phyloP scores from a whole-genome alignment of 2,888 invertebrate genomes.

The Octodonta nipae region DNA sequence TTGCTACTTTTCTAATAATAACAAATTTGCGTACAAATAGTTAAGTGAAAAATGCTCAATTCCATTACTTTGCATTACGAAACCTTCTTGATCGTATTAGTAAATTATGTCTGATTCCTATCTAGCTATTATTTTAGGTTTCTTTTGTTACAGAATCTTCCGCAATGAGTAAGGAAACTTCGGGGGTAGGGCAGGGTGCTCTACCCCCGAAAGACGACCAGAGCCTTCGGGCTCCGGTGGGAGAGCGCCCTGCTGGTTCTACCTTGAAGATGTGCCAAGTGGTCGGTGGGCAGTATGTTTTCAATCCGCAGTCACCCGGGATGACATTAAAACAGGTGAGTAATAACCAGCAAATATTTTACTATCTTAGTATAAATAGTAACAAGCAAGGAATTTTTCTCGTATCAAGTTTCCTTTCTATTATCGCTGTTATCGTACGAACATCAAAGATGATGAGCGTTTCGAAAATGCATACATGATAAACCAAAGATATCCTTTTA shows the following conservation, averaged over 20 bases:
- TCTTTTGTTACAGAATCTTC: constrained; percentile 24
- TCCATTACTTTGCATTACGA: background rate
- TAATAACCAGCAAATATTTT: too few relatives aligned
- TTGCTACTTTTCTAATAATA: too few relatives aligned
- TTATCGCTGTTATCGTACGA: too few relatives aligned
- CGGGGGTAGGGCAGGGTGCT: constrained; percentile 37
- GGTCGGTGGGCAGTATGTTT: constrained; percentile 32
- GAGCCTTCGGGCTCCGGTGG: constrained; percentile 26
- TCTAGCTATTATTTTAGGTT: background rate
- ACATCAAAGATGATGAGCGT: background rate
- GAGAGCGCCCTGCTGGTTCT: constrained; percentile 21
- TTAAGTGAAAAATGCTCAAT: background rate
- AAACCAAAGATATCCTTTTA: too few relatives aligned
- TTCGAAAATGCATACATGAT: too few relatives aligned
- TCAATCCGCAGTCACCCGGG: constrained; percentile 29
- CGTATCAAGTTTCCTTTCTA: too few relatives aligned
- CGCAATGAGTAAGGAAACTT: constrained; percentile 37
- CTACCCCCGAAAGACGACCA: constrained; percentile 35
- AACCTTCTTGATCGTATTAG: background rate
- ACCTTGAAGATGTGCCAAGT: constrained; percentile 34
- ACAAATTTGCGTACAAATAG: background rate
- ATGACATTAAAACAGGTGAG: background rate
- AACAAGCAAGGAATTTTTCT: background rate
- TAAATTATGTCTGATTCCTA: background rate
- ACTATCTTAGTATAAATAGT: too few relatives aligned